A percentile compares a stretch with the other conserved stretches of the same genome.
These are phyloP conservation scores for Laticauda colubrina DNA, from an alignment of 2,113 vertebrate species.

Conservation along the genomic window DNA sequence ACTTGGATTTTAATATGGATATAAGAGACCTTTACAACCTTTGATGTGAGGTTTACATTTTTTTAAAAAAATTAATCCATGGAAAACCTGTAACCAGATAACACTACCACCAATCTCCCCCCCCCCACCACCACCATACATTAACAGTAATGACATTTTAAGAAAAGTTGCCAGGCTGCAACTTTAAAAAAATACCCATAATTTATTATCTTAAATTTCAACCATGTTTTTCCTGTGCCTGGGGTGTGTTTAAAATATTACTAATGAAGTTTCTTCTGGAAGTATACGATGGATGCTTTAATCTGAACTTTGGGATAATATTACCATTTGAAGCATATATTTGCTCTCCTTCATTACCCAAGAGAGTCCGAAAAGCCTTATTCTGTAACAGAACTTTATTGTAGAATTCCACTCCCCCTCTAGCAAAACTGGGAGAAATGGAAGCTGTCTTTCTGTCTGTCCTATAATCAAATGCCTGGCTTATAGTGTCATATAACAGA, in stretches of 20 bases:
- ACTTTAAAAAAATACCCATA: constrained; percentile 51
- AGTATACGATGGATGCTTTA: constrained; percentile 87
- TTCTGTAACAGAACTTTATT: constrained; percentile 85
- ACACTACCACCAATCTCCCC: constrained; percentile 23
- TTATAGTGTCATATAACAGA: constrained; percentile 74
- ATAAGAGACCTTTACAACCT: constrained; percentile 52
- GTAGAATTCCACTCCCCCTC: constrained; percentile 91
- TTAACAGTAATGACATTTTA: constrained; percentile 40
- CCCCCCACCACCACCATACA: rapidly evolving
- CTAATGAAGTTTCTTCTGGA: constrained; percentile 79
- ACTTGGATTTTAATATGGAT: constrained; percentile 27
- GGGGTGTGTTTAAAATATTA: constrained; percentile 68
- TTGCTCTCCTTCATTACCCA: constrained; percentile 80
- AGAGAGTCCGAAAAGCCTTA: constrained; percentile 76
- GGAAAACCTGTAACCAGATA: constrained; percentile 17
- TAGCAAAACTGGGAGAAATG: constrained; percentile 78
- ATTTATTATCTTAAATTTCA: constrained; percentile 60
- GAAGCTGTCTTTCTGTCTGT: constrained; percentile 77
- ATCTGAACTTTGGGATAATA: constrained; percentile 78
- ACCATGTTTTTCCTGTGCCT: constrained; percentile 32
- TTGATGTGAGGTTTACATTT: constrained; percentile 51
- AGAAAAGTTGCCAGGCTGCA: background rate
- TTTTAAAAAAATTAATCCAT: constrained; percentile 49
- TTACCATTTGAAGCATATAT: constrained; percentile 87
- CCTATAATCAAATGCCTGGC: constrained; percentile 77